A percentile compares a stretch with the other conserved stretches of the same genome.
Evolutionary conservation across 2,888 invertebrate genomes (phyloP).

Genomic region (Eupithecia vulgata): DNA sequence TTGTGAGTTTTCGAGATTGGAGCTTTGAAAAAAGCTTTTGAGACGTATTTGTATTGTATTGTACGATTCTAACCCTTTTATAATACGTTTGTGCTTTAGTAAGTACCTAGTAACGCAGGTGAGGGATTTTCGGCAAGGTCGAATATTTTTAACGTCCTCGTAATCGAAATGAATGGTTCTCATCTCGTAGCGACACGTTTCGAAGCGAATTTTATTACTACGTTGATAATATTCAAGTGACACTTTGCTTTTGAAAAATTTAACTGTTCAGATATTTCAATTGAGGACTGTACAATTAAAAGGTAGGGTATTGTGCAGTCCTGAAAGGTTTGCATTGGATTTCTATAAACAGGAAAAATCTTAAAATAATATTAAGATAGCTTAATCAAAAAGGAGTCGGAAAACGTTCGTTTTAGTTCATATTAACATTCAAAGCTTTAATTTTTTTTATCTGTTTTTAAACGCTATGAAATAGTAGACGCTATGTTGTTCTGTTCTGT

Average conservation of each 20-base stretch:
- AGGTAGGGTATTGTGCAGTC: background rate
- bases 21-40: constrained; percentile 37
- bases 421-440: too few relatives aligned
- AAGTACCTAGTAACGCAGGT: background rate
- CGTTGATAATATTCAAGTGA: background rate
- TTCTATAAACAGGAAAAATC: too few relatives aligned
- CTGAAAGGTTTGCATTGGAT: background rate
- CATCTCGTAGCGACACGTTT: too few relatives aligned
- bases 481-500: too few relatives aligned
- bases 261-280: too few relatives aligned
- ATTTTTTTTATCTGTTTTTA: too few relatives aligned
- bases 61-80: constrained; percentile 10
- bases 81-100: constrained; percentile 3
- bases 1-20: constrained; percentile 39
- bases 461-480: too few relatives aligned
- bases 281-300: background rate
- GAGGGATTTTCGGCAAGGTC: background rate
- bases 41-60: constrained; percentile 17
- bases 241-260: background rate
- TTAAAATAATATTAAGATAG: too few relatives aligned
- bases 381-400: too few relatives aligned
- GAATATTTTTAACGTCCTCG: background rate
- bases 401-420: too few relatives aligned
- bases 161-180: background rate
- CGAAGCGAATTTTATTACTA: background rate